phyloP scores from a whole-genome alignment of 2,888 invertebrate species.

The Synergus laeviventris region DNA sequence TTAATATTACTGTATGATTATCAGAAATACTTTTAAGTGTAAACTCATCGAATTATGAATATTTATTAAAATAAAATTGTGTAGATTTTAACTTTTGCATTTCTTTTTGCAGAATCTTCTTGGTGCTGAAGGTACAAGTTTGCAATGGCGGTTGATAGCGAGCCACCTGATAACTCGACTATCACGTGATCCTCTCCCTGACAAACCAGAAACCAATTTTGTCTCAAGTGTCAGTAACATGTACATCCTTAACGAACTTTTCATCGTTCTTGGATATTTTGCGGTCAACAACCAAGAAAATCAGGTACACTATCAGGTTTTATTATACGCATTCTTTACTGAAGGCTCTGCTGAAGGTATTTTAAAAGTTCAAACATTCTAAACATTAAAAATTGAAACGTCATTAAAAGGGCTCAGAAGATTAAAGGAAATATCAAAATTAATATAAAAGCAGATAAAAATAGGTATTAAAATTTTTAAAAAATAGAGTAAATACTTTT shows the following conservation, averaged over 20 bases:
- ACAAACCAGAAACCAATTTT: constrained; percentile 65
- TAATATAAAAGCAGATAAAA: not conserved
- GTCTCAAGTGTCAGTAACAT: constrained; percentile 76
- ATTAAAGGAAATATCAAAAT: not conserved
- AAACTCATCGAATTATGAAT: too few relatives aligned
- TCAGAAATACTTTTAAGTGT: not conserved
- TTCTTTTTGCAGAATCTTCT: constrained; percentile 82
- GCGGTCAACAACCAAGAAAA: constrained; percentile 87
- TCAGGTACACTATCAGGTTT: constrained; percentile 84
- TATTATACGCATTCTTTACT: constrained; percentile 39
- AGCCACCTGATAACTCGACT: constrained; percentile 87
- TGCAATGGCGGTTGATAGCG: constrained; percentile 92
- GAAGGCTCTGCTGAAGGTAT: too few relatives aligned
- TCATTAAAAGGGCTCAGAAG: too few relatives aligned
- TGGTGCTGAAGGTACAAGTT: constrained; percentile 89
- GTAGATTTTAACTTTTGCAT: constrained; percentile 48
- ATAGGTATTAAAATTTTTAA: not conserved
- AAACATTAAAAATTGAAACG: too few relatives aligned
- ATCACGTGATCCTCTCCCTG: constrained; percentile 76
- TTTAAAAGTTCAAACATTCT: too few relatives aligned
- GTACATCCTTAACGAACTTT: constrained; percentile 87
- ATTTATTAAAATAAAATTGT: too few relatives aligned
- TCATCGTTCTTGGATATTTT: constrained; percentile 89
- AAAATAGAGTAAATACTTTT: not conserved
- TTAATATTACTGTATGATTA: not conserved